A percentile compares a stretch with the other conserved stretches of the same genome.
Conservation (phyloP, 2,113 vertebrate genomes). For the Meles meles region DNA sequence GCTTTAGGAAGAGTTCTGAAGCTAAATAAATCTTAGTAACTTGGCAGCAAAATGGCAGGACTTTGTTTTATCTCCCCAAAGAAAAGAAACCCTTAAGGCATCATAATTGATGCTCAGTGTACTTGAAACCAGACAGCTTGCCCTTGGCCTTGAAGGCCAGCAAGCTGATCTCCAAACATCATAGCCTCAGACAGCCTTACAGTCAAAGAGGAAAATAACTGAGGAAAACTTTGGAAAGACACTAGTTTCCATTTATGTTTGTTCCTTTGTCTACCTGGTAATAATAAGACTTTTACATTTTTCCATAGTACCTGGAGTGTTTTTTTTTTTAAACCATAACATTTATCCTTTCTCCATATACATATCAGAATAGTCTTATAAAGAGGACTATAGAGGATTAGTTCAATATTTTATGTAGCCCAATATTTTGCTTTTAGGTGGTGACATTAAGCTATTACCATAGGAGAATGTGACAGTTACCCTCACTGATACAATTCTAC, state of each 20-base stretch:
- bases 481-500: not conserved
- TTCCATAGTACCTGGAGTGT: not conserved
- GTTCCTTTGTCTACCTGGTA: conserved; percentile 66
- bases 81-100: conserved; percentile 50
- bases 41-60: conserved; percentile 36
- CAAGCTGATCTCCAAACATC: conserved; percentile 69
- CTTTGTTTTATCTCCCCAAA: conserved; percentile 63
- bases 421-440: not conserved
- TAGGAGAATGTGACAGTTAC: not conserved
- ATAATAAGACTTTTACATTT: conserved; percentile 35
- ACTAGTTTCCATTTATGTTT: conserved; percentile 59
- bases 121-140: conserved; percentile 57
- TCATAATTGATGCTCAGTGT: conserved; percentile 54
- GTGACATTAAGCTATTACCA: not conserved
- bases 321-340: not conserved
- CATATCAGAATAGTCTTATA: not conserved
- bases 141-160: conserved; percentile 56
- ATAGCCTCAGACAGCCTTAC: conserved; percentile 50
- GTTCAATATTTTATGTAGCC: not conserved
- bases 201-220: conserved; percentile 63
- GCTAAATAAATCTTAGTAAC: conserved; percentile 53
- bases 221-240: conserved; percentile 68
- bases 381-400: not conserved
- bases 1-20: not conserved
- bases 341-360: conserved; percentile 20